phyloP scores from a whole-genome alignment of 2,797 vertebrate species.

The Alexandromys oeconomus region DNA sequence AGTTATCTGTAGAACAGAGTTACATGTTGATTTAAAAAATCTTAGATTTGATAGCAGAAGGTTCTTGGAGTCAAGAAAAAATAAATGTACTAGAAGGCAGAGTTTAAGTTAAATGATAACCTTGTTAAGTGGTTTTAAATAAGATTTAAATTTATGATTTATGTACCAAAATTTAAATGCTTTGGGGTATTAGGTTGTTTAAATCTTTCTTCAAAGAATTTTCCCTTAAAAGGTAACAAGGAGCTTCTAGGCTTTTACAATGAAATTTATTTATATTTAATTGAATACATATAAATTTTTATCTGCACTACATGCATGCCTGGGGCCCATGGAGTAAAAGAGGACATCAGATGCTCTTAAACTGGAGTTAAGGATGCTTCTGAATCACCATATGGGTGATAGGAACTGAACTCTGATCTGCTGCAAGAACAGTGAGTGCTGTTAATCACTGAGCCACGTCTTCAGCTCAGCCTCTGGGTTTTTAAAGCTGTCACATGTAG shows the following conservation, averaged over 20 bases:
- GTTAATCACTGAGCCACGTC: not conserved
- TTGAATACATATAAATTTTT: not conserved
- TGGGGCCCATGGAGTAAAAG: not conserved
- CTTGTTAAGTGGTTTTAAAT: not conserved
- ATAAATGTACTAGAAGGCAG: not conserved
- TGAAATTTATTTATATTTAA: not conserved
- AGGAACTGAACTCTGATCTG: not conserved
- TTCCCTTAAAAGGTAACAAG: slow-evolving; percentile 73
- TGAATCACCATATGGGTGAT: not conserved
- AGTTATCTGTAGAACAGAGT: not conserved
- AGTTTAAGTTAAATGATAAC: slow-evolving; percentile 51
- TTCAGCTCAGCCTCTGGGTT: not conserved
- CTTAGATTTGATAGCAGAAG: slow-evolving; percentile 61
- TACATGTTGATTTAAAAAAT: not conserved
- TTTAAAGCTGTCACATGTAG: slow-evolving; percentile 40
- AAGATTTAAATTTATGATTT: slow-evolving; percentile 49
- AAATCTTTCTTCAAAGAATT: not conserved
- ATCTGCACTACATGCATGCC: not conserved
- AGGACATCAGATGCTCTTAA: not conserved
- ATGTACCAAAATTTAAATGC: slow-evolving; percentile 52
- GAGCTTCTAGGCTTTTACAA: slow-evolving; percentile 54
- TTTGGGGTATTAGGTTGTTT: not conserved
- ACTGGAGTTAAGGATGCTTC: not conserved
- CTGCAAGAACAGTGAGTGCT: not conserved
- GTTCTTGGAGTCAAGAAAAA: slow-evolving; percentile 48